Conservation (phyloP, 1,140 invertebrate genomes). For the Dinoponera quadriceps region DNA sequence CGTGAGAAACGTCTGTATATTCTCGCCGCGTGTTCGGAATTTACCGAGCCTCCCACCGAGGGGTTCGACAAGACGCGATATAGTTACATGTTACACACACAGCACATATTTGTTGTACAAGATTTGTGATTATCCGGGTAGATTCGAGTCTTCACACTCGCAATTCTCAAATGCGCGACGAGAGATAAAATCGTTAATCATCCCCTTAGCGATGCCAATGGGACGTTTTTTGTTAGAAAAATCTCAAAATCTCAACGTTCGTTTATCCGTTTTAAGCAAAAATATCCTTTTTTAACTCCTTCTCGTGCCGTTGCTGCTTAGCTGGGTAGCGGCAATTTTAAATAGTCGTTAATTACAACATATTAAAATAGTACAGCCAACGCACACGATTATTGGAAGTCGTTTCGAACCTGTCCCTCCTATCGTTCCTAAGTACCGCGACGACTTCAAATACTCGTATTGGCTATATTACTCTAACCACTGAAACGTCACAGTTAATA, state of each 20-base stretch:
- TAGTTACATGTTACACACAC: not conserved
- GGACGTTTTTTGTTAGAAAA: not conserved
- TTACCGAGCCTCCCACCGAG: no score
- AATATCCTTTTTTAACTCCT: constrained; percentile 33
- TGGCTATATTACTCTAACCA: constrained; percentile 2
- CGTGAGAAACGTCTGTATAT: constrained; percentile 11
- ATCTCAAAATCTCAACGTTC: not conserved
- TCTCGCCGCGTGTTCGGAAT: not conserved
- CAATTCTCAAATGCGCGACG: not conserved
- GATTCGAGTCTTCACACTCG: not conserved
- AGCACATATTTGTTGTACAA: constrained; percentile 14
- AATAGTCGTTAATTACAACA: constrained; percentile 8
- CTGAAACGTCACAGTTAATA: constrained; percentile 18
- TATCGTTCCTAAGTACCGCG: not conserved
- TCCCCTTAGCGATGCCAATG: not conserved
- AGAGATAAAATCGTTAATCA: not conserved
- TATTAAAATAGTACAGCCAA: not conserved
- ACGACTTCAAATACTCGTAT: constrained; percentile 29
- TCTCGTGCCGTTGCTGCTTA: not conserved
- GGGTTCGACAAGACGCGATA: not conserved
- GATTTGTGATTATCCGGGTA: not conserved
- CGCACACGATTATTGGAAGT: constrained; percentile 12
- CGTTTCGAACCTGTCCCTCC: not conserved
- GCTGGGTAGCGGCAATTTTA: constrained; percentile 16
- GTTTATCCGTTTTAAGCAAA: constrained; percentile 25